Base-by-base conservation (phyloP, 2,797 vertebrate species). In the Clarias pachynema region DNA sequence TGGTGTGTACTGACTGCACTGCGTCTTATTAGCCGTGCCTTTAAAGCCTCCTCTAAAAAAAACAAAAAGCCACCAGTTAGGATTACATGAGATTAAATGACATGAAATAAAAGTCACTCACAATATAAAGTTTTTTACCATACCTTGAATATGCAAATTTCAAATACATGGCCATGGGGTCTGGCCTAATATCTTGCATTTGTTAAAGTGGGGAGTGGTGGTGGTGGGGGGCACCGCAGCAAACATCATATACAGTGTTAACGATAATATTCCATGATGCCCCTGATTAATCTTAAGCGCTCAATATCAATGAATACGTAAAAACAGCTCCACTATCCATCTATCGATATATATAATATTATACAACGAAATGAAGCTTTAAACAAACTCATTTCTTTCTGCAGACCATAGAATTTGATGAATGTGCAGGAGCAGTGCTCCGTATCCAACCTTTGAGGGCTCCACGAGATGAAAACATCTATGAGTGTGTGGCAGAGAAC, bases 401-500 rank as follows among this genome's bases (percentile, higher is more conserved):
- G 62, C 92, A 99, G 98, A 99, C 97, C 0, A 99, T 99, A 8
- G 98, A 99, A 87, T 99, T 99, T 84, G 98, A 99, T 4, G 98
- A 99, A 89, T 97, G 97, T 0, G 97, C 98, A 0, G 98, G 98
- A 0, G 98, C 98, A 0, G 98, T 99, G 0, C 90, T 99, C 85
- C 93, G 98, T 88, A 99, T 99, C 93, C 98, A 99, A 94, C 98
- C 98, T 0, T 96, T 99, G 2, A 94, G 98, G 72, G 97, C 98
- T 0, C 98, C 98, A 0, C 95, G 98, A 1, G 98, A 99, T 0
- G 98, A 99, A 94, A 99, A 99, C 87, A 96, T 97, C 87, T 99
- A 99, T 0, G 98, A 99, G 86, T 99, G 98, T 0, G 96, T 99
- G 74, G 98, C 97, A 8, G 97, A 98, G 91, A 99, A 97, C 93